These are phyloP conservation scores for Leptobrachium leishanense DNA, from an alignment of 2,113 vertebrate genomes.

Conservation along the genomic window DNA sequence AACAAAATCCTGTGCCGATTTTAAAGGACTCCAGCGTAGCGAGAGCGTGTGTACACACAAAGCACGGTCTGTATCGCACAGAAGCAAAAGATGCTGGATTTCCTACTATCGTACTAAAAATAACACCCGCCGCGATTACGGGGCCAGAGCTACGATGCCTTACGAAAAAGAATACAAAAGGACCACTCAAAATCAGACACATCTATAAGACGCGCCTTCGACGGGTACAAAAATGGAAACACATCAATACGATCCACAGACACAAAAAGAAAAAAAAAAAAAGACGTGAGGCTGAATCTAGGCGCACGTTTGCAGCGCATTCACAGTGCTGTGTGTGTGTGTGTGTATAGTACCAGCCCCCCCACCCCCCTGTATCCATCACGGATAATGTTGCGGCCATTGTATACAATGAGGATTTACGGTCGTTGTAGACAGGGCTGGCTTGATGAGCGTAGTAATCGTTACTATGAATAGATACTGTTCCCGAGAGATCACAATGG, in stretches of 20 bases:
- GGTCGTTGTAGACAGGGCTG: conserved; percentile 19
- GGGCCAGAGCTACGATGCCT: neutral
- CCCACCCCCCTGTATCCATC: neutral
- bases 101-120: conserved; percentile 27
- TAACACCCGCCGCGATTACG: conserved; percentile 1
- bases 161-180: neutral
- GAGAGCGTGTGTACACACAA: conserved; percentile 15
- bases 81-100: conserved; percentile 10
- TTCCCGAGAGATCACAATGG: neutral
- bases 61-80: conserved; percentile 26
- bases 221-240: conserved; percentile 1
- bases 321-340: neutral
- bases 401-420: conserved; percentile 14
- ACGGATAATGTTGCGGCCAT: conserved; percentile 30
- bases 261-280: conserved; percentile 5
- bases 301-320: conserved; percentile 11
- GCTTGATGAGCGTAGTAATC: conserved; percentile 24
- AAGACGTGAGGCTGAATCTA: neutral
- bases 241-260: conserved; percentile 10
- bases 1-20: neutral
- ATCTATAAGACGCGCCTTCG: neutral
- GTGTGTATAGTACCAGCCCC: conserved; percentile 3
- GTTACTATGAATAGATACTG: conserved; percentile 22
- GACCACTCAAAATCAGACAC: neutral
- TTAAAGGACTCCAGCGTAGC: neutral